Conservation (phyloP, 1,140 invertebrate genomes). For the Limonius californicus region DNA sequence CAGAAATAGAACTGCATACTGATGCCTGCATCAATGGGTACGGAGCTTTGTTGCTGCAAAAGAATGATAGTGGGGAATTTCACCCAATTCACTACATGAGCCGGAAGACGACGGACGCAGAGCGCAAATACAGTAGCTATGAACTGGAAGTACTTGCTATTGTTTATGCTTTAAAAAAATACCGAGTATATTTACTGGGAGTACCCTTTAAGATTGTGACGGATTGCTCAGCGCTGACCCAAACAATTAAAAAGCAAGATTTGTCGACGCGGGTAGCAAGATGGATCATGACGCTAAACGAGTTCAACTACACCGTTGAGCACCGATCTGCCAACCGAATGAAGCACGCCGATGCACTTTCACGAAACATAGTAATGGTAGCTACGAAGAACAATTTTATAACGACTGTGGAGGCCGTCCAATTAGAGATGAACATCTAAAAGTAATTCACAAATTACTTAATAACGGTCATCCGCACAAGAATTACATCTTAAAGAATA, state of each 20-base stretch:
- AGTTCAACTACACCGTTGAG: neutral
- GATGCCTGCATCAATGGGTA: neutral
- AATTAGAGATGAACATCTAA: too few species aligned
- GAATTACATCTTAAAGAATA: neutral
- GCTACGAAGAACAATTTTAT: slow-evolving; percentile 5
- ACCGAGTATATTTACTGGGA: slow-evolving; percentile 41
- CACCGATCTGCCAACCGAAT: neutral
- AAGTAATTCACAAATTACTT: neutral
- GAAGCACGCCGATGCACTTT: neutral
- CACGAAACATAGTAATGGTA: neutral
- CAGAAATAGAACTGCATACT: neutral
- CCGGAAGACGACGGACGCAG: slow-evolving; percentile 23
- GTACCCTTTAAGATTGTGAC: slow-evolving; percentile 39
- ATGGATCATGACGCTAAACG: neutral
- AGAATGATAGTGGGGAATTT: neutral
- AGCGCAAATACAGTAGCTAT: slow-evolving; percentile 42
- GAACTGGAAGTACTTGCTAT: slow-evolving; percentile 47
- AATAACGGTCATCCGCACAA: too few species aligned
- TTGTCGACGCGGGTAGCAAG: slow-evolving; percentile 3
- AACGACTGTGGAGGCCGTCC: too few species aligned
- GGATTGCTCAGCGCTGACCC: too few species aligned
- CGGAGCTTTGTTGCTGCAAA: neutral
- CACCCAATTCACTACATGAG: neutral
- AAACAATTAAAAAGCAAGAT: slow-evolving; percentile 8
- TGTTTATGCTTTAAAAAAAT: slow-evolving; percentile 26